These are phyloP conservation scores for Papilio gigon DNA, from an alignment of 2,888 invertebrate species.

Conservation along the genomic window DNA sequence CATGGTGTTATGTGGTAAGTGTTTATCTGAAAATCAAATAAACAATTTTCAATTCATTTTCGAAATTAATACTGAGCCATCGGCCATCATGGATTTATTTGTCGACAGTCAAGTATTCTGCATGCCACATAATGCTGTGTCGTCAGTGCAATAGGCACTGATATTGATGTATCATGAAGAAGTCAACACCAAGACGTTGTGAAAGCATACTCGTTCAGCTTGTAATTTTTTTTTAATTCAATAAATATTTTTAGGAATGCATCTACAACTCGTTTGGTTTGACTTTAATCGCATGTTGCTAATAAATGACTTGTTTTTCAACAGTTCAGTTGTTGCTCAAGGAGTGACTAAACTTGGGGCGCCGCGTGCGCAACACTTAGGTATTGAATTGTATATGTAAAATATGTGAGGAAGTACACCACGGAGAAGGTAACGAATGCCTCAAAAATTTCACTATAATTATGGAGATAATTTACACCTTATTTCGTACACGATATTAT, in stretches of 20 bases:
- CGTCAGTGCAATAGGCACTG: constrained; percentile 64
- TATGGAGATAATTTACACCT: constrained; percentile 62
- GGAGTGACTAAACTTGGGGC: constrained; percentile 82
- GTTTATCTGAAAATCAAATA: constrained; percentile 44
- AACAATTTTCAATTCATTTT: constrained; percentile 32
- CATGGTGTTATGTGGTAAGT: constrained; percentile 81
- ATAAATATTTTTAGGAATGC: constrained; percentile 50
- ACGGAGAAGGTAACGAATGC: constrained; percentile 78
- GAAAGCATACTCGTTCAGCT: constrained; percentile 59
- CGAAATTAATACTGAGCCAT: constrained; percentile 37
- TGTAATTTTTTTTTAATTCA: constrained; percentile 6
- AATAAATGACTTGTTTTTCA: constrained; percentile 83
- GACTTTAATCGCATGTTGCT: constrained; percentile 81
- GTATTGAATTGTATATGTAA: constrained; percentile 81
- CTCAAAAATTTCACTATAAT: constrained; percentile 72
- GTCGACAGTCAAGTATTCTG: constrained; percentile 52
- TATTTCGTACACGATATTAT: not conserved
- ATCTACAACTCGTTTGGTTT: constrained; percentile 71
- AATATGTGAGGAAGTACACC: constrained; percentile 79
- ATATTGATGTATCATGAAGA: constrained; percentile 68
- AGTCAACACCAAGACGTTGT: constrained; percentile 74
- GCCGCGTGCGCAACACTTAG: constrained; percentile 82
- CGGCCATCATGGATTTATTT: constrained; percentile 40
- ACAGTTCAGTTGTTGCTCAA: constrained; percentile 82
- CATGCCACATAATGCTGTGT: constrained; percentile 82